These are phyloP conservation scores for Salvelinus alpinus DNA, from an alignment of 2,113 vertebrate species.

Conservation along the genomic window DNA sequence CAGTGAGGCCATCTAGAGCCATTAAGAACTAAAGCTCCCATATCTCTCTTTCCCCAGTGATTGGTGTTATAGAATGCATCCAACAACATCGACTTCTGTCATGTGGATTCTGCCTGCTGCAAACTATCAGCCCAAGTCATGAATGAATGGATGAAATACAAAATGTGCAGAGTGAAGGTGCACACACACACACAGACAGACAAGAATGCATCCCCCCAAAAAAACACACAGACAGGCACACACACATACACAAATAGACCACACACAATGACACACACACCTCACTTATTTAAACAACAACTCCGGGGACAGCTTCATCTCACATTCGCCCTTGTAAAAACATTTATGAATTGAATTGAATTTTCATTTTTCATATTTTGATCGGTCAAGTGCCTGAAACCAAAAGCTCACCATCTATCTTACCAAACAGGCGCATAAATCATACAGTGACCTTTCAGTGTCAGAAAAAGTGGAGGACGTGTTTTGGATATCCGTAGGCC, in stretches of 20 bases:
- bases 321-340: conserved; percentile 56
- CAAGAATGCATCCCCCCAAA: not conserved
- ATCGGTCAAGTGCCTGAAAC: conserved; percentile 59
- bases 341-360: conserved; percentile 49
- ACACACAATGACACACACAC: conserved; percentile 1
- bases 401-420: conserved; percentile 48
- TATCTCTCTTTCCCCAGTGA: conserved; percentile 47
- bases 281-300: conserved; percentile 19
- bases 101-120: too few species aligned
- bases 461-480: conserved; percentile 45
- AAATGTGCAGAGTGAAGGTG: too few species aligned
- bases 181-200: too few species aligned
- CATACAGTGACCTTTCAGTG: conserved; percentile 60
- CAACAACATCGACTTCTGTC: too few species aligned
- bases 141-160: too few species aligned
- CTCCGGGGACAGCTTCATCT: conserved; percentile 21
- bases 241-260: conserved; percentile 6
- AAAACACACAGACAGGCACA: not conserved
- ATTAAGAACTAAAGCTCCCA: conserved; percentile 53
- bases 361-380: conserved; percentile 54
- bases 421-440: conserved; percentile 66
- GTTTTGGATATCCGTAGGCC: conserved; percentile 5
- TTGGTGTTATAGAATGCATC: not conserved
- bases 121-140: too few species aligned
- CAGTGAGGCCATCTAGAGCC: conserved; percentile 47